Evolutionary conservation across 2,113 vertebrate species (phyloP), one percentile per base, ranked within the genome.

Genomic region (Rousettus leschenaultii): DNA sequence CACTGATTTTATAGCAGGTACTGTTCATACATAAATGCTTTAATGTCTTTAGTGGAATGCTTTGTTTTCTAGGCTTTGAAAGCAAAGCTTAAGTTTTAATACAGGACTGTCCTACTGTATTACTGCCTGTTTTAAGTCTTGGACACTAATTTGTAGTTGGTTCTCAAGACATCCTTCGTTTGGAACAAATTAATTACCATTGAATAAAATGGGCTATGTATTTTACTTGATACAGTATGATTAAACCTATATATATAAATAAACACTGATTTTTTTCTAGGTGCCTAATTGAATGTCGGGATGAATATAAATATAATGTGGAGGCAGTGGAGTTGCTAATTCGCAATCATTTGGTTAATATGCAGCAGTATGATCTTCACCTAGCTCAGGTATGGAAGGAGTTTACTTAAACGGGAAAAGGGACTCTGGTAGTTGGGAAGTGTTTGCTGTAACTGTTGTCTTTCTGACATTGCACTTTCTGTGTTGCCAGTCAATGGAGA

Each of bases 271-370:
- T 96, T 57, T 51, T 87, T 97, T 96, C 91, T 94, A 99, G 99
- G 98, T 99, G 99, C 98, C 98, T 99, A 97, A 99, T 99, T 12
- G 99, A 99, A 95, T 99, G 99, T 95, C 98, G 99, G 48, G 99
- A 99, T 33, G 99, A 99, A 97, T 99, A 99, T 98, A 99, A 99
- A 94, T 99, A 99, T 97, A 99, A 99, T 0, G 99, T 99, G 19
- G 99, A 99, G 85, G 99, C 99, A 7, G 99, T 99, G 92, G 99
- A 99, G 97, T 98, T 99, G 96, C 97, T 99, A 22, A 99, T 99
- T 97, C 99, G 99, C 65, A 99, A 99, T 97, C 99, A 99, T 98
- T 99, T 99, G 1, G 99, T 99, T 48, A 99, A 99, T 95, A 99
- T 99, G 99, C 99, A 99, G 97, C 99, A 99, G 97, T 99, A 99